Evolutionary conservation across 1,140 invertebrate species (phyloP), one percentile per base, ranked within the genome.

Genomic region (Lepidurus apus): DNA sequence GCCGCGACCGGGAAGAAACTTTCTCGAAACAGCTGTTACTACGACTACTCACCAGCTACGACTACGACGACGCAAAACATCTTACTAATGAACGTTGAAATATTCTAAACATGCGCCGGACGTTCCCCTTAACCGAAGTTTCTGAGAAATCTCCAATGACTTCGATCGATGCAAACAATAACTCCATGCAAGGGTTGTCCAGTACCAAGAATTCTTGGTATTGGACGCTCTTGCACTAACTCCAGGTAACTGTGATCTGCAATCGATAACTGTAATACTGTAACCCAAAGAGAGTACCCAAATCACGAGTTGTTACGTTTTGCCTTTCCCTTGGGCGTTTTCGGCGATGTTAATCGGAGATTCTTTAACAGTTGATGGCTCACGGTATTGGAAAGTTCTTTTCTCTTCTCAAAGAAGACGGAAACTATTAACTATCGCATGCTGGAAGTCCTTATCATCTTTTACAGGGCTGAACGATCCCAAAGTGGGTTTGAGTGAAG

Each of bases 311-410:
- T n/a, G 13, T 21, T 21, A n/a, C 21, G 53, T n/a, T 65, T n/a
- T 65, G 21, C 53, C 53, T 65, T 65, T 65, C 53, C 53, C n/a
- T 65, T 65, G 53, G 53, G 53, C 53, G 53, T 65, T 65, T 65
- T 21, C 34, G 34, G 53, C 53, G 53, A 65, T 65, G 53, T 21
- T 21, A 65, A 65, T 65, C 53, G 17, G 17, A 21, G 53, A 21
- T 34, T 34, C 53, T 65, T 65, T 21, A 21, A 65, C 53, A 65
- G 17, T 13, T 65, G 53, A 65, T 65, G 10, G 53, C 53, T 21
- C 53, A 65, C 53, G 34, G 53, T 65, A 65, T 65, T 65, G 53
- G 53, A 65, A 65, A 65, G 53, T 65, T 65, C 21, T 65, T 65
- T 65, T 65, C 21, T 21, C 21, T 65, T 11, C 34, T 34, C 34